These are phyloP conservation scores for Apis cerana DNA, from an alignment of 1,140 invertebrate species.

Conservation along the genomic window DNA sequence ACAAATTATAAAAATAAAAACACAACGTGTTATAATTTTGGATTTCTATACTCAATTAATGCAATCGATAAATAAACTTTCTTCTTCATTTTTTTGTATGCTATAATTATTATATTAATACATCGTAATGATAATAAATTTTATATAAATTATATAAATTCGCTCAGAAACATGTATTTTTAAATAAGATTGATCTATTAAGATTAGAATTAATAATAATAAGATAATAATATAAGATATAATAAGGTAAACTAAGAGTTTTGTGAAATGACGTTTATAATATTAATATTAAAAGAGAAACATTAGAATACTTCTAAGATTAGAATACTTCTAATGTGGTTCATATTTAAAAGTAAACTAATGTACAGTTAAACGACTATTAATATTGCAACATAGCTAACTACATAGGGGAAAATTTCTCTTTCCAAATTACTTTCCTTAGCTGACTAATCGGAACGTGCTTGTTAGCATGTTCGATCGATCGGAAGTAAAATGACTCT, in stretches of 20 bases:
- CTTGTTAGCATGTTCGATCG: slow-evolving; percentile 4
- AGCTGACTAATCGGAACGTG: not conserved
- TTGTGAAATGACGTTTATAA: not conserved
- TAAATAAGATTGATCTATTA: too few species aligned
- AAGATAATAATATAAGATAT: too few species aligned
- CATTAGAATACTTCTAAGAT: not conserved
- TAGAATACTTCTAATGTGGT: not conserved
- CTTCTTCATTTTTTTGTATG: not conserved
- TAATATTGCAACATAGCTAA: slow-evolving; percentile 58
- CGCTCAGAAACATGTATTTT: too few species aligned
- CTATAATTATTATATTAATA: too few species aligned
- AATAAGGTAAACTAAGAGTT: too few species aligned
- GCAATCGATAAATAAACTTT: not conserved
- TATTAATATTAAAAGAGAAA: not conserved
- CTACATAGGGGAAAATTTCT: slow-evolving; percentile 68
- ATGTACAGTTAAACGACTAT: not conserved
- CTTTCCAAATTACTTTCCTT: slow-evolving; percentile 73
- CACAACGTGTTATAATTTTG: not conserved
- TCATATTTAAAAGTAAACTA: not conserved
- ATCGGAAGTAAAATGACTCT: not conserved
- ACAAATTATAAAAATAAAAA: too few species aligned
- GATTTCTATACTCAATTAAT: not conserved
- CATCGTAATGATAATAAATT: too few species aligned
- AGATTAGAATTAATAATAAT: too few species aligned
- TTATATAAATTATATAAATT: too few species aligned